Base-by-base conservation (phyloP, 2,113 vertebrate species). In the Perca fluviatilis region DNA sequence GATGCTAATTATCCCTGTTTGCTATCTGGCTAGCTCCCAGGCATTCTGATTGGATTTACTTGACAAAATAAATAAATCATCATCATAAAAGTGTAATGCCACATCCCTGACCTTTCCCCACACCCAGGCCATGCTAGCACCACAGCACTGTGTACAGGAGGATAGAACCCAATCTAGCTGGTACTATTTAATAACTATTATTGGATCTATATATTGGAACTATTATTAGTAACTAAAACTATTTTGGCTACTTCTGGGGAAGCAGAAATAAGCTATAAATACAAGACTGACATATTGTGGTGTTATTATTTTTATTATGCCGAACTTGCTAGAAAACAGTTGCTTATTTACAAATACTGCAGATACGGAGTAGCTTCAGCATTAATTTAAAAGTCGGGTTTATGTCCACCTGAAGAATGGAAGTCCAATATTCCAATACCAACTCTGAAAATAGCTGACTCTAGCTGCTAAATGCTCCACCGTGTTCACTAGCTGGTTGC, bases 61-160 rank as follows among this genome's bases (percentile, higher is more conserved):
- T 94, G 91, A 94, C 93, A 94, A 94, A 92, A 95, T 95, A 94
- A 96, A 96, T 96, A 95, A 95, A 94, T 95, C 80, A 96, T 94
- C 71, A 67, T 89, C 93, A 95, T 96, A 83, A 95, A 96, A 95
- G 69, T 81, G 85, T 95, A 94, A 95, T 96, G 87, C 79, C 89
- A 91, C 81, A 90, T 86, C 73, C 60, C 79, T 93, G 92, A 95
- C 94, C 94, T 93, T 90, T 92, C 63, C 67, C 63, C 58, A 78
- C 65, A 86, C 84, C 74, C 80, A 63, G 53, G 79, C 84, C 79
- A 77, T 82, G 92, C 85, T 87, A 74, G 88, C 67, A 73, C 25
- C 62, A 15, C 40, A 54, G 53, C 6, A 54, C 7, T 53, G 19
- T 36, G 33, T 63, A 43, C 40, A 43, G 61, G n/a, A 46, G 6